Evolutionary conservation across 1,140 invertebrate genomes (phyloP), one percentile per base, ranked within the genome.

Genomic region (Dysdera silvatica): DNA sequence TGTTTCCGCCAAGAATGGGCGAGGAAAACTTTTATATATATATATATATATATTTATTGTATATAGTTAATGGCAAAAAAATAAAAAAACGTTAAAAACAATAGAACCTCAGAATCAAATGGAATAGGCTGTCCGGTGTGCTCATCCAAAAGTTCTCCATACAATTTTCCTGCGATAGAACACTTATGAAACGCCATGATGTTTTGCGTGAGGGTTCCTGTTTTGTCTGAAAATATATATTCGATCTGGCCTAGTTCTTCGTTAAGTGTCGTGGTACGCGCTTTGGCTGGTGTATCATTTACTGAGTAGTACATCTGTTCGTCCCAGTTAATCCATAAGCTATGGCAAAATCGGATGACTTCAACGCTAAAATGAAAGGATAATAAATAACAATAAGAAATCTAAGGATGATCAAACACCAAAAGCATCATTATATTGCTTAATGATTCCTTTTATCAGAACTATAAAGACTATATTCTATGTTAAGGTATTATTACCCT

Each of bases 121-220:
- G n/a, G n/a, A 52, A 95, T 78, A 33, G 88, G 79, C 77, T 95
- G 89, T 28, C 91, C 91, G 18, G 89, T 93, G 68, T 81, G 81
- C 61, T 86, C 83, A 76, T 98, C 92, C 32, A 91, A 81, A 24
- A 94, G 77, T 75, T 98, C 95, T 18, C 96, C 96, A 76, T 95
- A 99, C 58, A 85, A 85, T 66, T 86, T 84, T 1, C 93, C 95
- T 58, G 85, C 87, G 63, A 99, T 95, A 43, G 94, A 95, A 77
- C 94, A 97, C 78, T 98, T 98, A 76, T 98, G 98, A 76, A 99
- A 99, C 24, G 94, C 95, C 96, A 99, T 99, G 67, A 99, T 97
- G 78, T 99, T 99, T 81, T 97, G 91, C 7, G 96, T 99, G 41
- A 99, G 79, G 2, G 96, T 99, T 65, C 96, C 96, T 47, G 96